Evolutionary conservation across 2,797 vertebrate species (phyloP).

Genomic region (Cygnus olor): DNA sequence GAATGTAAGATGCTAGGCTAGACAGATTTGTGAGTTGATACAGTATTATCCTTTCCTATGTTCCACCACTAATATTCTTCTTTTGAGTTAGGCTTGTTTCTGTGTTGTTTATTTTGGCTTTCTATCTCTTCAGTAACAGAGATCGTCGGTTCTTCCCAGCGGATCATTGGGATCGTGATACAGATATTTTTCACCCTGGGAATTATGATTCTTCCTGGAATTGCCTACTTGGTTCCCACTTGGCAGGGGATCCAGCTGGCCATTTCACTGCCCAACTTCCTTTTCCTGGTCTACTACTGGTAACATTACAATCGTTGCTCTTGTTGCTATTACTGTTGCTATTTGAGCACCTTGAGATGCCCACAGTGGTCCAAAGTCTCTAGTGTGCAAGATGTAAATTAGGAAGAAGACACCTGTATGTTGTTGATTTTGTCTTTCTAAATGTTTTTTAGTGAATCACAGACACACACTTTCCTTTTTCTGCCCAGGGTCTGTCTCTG

Average conservation of each 20-base stretch:
- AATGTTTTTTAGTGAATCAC: background rate
- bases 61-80: background rate
- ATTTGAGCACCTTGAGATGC: background rate
- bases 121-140: conserved; percentile 87
- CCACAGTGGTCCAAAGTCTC: background rate
- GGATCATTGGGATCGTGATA: conserved; percentile 89
- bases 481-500: background rate
- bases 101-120: conserved; percentile 48
- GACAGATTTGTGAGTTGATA: background rate
- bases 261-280: conserved; percentile 88
- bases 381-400: background rate
- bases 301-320: conserved; percentile 70
- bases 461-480: background rate
- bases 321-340: background rate
- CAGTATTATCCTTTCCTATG: background rate
- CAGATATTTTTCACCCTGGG: conserved; percentile 95
- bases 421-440: background rate
- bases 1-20: background rate
- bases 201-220: conserved; percentile 90
- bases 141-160: conserved; percentile 90
- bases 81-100: background rate
- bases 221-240: conserved; percentile 88
- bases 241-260: conserved; percentile 94
- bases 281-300: conserved; percentile 94
- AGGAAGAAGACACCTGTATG: background rate